A percentile compares a stretch with the other conserved stretches of the same genome.
Evolutionary conservation across 2,888 invertebrate genomes (phyloP).

Genomic region (Orthonychiurus folsomi): DNA sequence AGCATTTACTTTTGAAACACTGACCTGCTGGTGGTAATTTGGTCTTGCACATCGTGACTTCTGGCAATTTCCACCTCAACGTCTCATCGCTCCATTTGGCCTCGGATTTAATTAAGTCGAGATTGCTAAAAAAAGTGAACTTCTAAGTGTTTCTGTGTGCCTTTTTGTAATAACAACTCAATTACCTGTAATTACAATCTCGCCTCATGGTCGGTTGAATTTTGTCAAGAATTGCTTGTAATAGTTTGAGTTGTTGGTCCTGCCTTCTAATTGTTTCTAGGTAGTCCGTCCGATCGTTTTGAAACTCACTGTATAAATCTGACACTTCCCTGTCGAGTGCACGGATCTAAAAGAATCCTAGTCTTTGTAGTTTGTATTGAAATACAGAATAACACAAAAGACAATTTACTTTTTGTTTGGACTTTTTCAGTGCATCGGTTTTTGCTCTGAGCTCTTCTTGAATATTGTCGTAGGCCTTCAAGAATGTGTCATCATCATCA

Average conservation of each 20-base stretch:
- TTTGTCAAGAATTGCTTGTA: constrained; percentile 57
- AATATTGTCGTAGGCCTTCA: constrained; percentile 65
- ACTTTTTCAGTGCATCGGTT: constrained; percentile 57
- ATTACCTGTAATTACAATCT: constrained; percentile 62
- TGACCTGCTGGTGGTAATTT: constrained; percentile 60
- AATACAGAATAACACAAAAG: background rate
- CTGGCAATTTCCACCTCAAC: constrained; percentile 62
- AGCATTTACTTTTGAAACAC: constrained; percentile 7
- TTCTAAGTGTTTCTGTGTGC: constrained; percentile 15
- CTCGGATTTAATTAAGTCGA: constrained; percentile 59
- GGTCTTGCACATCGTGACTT: constrained; percentile 55
- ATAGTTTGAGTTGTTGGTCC: constrained; percentile 58
- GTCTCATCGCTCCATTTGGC: constrained; percentile 67
- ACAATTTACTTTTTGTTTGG: constrained; percentile 53
- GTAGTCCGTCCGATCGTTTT: constrained; percentile 70
- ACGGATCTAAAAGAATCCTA: constrained; percentile 48
- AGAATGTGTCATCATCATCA: constrained; percentile 58
- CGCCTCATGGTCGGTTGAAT: constrained; percentile 60
- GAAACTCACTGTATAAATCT: constrained; percentile 72
- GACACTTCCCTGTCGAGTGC: constrained; percentile 61
- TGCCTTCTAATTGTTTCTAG: constrained; percentile 68
- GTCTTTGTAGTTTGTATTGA: background rate
- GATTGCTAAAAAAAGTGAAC: constrained; percentile 53
- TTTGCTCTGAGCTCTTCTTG: constrained; percentile 67
- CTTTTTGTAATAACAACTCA: background rate